phyloP scores from a whole-genome alignment of 2,888 invertebrate species.

The Dolichopus griseipennis region DNA sequence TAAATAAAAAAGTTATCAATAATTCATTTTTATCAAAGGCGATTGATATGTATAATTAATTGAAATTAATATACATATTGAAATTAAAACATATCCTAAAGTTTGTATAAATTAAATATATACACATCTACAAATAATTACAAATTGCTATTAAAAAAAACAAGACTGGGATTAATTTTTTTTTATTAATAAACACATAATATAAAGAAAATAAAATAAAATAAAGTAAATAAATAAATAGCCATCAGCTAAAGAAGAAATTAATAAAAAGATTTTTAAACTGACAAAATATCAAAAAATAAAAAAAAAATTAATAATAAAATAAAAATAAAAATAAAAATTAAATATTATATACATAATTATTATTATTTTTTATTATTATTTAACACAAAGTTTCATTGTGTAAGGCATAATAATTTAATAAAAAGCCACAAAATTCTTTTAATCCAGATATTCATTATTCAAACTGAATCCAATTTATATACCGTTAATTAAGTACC shows the following conservation, averaged over 20 bases:
- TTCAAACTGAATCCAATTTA: constrained; percentile 10
- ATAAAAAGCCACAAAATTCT: constrained; percentile 43
- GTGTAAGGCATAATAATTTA: constrained; percentile 32
- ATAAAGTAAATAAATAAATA: background rate
- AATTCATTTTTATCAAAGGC: too few relatives aligned
- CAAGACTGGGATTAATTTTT: too few relatives aligned
- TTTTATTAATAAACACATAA: too few relatives aligned
- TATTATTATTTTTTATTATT: background rate
- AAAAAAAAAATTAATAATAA: background rate
- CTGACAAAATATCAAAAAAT: background rate
- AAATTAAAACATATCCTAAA: too few relatives aligned
- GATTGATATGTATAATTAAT: too few relatives aligned
- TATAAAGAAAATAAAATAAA: too few relatives aligned
- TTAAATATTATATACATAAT: background rate
- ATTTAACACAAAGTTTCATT: background rate
- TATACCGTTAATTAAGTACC: constrained; percentile 9
- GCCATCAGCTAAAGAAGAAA: background rate
- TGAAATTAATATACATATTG: too few relatives aligned
- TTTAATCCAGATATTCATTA: constrained; percentile 33
- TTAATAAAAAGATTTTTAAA: background rate
- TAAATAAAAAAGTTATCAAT: too few relatives aligned
- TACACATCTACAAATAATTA: too few relatives aligned
- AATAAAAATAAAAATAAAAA: background rate
- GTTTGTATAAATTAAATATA: too few relatives aligned
- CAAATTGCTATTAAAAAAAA: too few relatives aligned